These are phyloP conservation scores for Octonoba sinensis DNA, from an alignment of 2,888 invertebrate genomes.

Conservation along the genomic window DNA sequence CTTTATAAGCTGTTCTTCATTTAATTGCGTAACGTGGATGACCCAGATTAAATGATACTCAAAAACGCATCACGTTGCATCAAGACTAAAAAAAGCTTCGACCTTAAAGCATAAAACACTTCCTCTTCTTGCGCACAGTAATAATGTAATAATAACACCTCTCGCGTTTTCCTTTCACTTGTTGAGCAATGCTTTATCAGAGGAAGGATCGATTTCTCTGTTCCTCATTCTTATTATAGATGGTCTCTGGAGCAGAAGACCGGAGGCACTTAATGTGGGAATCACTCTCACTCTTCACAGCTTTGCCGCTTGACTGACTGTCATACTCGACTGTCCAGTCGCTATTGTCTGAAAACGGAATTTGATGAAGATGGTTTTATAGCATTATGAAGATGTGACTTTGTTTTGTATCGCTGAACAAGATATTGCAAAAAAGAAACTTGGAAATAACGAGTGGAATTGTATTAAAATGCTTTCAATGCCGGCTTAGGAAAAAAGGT, in stretches of 20 bases:
- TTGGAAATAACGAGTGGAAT: too few relatives aligned
- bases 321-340: background rate
- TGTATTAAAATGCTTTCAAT: too few relatives aligned
- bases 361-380: too few relatives aligned
- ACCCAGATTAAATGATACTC: slow-evolving; percentile 17
- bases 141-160: slow-evolving; percentile 18
- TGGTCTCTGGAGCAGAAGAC: too few relatives aligned
- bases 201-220: slow-evolving; percentile 12
- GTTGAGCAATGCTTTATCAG: slow-evolving; percentile 5
- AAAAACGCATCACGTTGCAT: too few relatives aligned
- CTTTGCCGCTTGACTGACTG: background rate
- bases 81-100: slow-evolving; percentile 33
- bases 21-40: slow-evolving; percentile 37
- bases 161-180: background rate
- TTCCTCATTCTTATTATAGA: background rate
- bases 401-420: too few relatives aligned
- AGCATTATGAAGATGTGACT: too few relatives aligned
- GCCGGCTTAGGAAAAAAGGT: too few relatives aligned
- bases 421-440: too few relatives aligned
- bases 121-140: slow-evolving; percentile 1
- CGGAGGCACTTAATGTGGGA: background rate
- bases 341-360: too few relatives aligned
- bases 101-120: slow-evolving; percentile 26
- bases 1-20: background rate
- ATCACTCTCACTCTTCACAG: slow-evolving; percentile 16